Conservation (phyloP, 64 coral and sea anemone species). For the Porites lutea region DNA sequence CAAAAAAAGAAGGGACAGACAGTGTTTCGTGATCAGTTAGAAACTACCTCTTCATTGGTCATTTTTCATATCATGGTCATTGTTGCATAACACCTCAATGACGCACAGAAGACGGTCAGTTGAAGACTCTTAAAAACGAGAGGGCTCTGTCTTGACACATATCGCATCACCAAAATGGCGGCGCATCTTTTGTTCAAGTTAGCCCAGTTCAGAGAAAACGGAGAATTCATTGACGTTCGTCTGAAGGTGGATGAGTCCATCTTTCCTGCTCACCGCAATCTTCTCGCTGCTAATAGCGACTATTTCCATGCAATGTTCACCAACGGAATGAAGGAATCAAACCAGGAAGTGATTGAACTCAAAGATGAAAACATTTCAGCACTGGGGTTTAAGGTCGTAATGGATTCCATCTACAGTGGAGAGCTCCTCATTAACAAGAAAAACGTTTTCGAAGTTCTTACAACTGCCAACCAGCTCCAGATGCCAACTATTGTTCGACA, state of each 20-base stretch:
- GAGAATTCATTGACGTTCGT: constrained; percentile 68
- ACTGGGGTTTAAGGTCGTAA: background rate
- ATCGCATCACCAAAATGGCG: too few relatives aligned
- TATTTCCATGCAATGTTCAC: constrained; percentile 84
- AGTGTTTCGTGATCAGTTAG: too few relatives aligned
- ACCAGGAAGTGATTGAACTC: background rate
- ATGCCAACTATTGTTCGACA: background rate
- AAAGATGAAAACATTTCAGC: background rate
- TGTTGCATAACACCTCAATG: too few relatives aligned
- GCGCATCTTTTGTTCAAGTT: background rate
- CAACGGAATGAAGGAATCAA: background rate
- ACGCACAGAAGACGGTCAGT: too few relatives aligned
- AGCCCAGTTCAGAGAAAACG: background rate
- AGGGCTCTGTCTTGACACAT: too few relatives aligned
- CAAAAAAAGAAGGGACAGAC: too few relatives aligned
- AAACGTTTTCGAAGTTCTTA: background rate
- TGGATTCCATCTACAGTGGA: constrained; percentile 13
- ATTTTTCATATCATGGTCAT: too few relatives aligned
- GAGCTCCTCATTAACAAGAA: background rate
- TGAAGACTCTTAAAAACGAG: too few relatives aligned
- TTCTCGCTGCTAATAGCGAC: constrained; percentile 76
- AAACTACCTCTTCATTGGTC: too few relatives aligned
- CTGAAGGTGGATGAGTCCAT: constrained; percentile 56
- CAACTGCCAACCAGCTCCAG: background rate
- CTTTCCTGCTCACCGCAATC: constrained; percentile 63